Conservation (phyloP, 2,888 invertebrate species). For the Tortricodes alternella region DNA sequence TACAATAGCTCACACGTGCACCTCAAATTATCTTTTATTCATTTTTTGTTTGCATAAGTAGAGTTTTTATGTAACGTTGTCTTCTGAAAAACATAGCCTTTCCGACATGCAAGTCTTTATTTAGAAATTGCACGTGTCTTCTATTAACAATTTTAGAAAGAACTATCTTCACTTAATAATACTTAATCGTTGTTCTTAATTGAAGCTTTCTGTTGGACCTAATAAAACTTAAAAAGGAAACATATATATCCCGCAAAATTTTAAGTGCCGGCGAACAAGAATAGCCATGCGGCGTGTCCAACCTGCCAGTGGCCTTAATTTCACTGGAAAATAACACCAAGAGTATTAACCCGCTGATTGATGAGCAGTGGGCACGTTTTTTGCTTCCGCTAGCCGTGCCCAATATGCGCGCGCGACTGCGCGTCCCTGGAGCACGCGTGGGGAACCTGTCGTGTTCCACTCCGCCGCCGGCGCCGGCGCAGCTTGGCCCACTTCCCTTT, state of each 20-base stretch:
- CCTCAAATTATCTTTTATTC: neutral
- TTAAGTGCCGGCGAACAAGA: neutral
- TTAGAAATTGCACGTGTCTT: too few relatives aligned
- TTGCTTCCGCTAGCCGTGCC: slow-evolving; percentile 64
- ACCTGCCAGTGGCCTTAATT: slow-evolving; percentile 36
- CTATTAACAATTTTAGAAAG: too few relatives aligned
- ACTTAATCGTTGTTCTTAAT: too few relatives aligned
- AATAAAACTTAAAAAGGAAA: neutral
- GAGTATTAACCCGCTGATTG: slow-evolving; percentile 38
- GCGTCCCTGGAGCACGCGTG: slow-evolving; percentile 54
- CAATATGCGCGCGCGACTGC: slow-evolving; percentile 64
- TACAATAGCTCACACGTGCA: slow-evolving; percentile 32
- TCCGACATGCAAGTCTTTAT: too few relatives aligned
- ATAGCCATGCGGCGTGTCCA: neutral
- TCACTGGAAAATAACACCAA: slow-evolving; percentile 39
- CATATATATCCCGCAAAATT: too few relatives aligned
- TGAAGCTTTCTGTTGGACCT: neutral
- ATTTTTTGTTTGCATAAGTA: neutral
- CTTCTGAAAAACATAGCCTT: too few relatives aligned
- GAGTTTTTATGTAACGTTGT: neutral
- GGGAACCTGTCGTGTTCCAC: slow-evolving; percentile 77
- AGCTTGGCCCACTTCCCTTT: slow-evolving; percentile 60
- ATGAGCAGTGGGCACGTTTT: slow-evolving; percentile 55
- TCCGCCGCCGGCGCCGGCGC: slow-evolving; percentile 52
- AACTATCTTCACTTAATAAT: too few relatives aligned